Conservation (phyloP, 2,888 invertebrate species). For the Xestia xanthographa region DNA sequence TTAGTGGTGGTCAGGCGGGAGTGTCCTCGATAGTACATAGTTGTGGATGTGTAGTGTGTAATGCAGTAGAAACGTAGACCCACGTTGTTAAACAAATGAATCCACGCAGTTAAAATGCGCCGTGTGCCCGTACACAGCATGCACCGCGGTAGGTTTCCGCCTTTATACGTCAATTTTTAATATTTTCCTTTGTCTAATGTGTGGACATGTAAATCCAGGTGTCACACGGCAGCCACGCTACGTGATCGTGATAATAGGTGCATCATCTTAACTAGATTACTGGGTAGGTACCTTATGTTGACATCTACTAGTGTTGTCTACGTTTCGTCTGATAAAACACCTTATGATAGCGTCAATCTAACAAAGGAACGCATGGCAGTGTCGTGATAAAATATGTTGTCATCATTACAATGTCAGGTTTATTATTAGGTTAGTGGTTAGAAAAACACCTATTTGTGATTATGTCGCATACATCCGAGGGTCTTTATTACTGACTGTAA, state of each 20-base stretch:
- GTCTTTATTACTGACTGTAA: background rate
- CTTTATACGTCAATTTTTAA: conserved; percentile 32
- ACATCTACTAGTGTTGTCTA: conserved; percentile 28
- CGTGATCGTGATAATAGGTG: conserved; percentile 25
- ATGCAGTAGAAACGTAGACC: too few species aligned
- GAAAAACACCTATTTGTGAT: conserved; percentile 1
- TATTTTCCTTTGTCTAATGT: conserved; percentile 40
- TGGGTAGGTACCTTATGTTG: conserved; percentile 6
- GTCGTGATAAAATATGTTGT: conserved; percentile 19
- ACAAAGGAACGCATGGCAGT: conserved; percentile 33
- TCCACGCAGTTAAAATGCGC: too few species aligned
- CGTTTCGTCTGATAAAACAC: conserved; percentile 44
- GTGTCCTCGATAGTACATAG: too few species aligned
- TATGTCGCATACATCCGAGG: background rate
- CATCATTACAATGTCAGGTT: conserved; percentile 15
- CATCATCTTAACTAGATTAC: conserved; percentile 30
- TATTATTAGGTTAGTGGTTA: background rate
- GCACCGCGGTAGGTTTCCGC: too few species aligned
- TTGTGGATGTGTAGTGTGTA: too few species aligned
- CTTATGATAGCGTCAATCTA: conserved; percentile 52
- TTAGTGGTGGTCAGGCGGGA: too few species aligned
- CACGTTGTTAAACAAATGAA: too few species aligned
- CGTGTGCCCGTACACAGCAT: too few species aligned
- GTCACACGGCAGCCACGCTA: conserved; percentile 40
- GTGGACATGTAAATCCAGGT: conserved; percentile 15